Evolutionary conservation across 2,797 vertebrate genomes (phyloP).

Genomic region (Esox lucius): DNA sequence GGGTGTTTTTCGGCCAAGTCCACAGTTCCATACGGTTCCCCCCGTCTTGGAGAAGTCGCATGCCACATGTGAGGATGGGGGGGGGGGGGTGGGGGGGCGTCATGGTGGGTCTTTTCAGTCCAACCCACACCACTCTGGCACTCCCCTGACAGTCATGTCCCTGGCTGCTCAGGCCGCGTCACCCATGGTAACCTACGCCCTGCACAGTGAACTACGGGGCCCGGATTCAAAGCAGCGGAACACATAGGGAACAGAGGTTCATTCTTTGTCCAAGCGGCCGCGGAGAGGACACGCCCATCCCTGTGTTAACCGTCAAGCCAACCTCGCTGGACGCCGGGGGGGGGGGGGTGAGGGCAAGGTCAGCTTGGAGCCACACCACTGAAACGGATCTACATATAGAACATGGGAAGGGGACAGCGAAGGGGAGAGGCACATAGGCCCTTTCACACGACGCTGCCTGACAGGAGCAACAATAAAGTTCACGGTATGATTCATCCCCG

Average conservation of each 20-base stretch:
- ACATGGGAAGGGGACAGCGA: conserved; percentile 61
- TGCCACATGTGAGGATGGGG: neutral
- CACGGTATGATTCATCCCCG: conserved; percentile 64
- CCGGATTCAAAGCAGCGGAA: neutral
- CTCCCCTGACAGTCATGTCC: neutral
- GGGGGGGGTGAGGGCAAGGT: conserved; percentile 40
- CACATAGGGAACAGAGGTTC: neutral
- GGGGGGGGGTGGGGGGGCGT: conserved; percentile 1
- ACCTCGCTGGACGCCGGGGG: conserved; percentile 46
- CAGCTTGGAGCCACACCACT: neutral
- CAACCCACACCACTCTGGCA: neutral
- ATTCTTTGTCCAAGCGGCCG: conserved; percentile 12
- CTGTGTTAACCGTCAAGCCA: conserved; percentile 50
- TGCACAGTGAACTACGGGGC: neutral
- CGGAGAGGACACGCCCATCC: conserved; percentile 37
- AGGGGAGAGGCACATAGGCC: conserved; percentile 49
- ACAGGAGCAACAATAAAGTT: conserved; percentile 73
- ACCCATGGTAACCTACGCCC: neutral
- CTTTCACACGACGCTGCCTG: conserved; percentile 54
- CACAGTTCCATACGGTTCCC: neutral
- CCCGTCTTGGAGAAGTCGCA: neutral
- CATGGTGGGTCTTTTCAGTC: neutral
- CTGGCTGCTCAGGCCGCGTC: neutral
- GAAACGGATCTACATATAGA: conserved; percentile 52
- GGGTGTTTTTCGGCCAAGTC: neutral